Evolutionary conservation across 2,888 invertebrate genomes (phyloP), one percentile per base, ranked within the genome.

Genomic region (Lepidochrysops patricia): DNA sequence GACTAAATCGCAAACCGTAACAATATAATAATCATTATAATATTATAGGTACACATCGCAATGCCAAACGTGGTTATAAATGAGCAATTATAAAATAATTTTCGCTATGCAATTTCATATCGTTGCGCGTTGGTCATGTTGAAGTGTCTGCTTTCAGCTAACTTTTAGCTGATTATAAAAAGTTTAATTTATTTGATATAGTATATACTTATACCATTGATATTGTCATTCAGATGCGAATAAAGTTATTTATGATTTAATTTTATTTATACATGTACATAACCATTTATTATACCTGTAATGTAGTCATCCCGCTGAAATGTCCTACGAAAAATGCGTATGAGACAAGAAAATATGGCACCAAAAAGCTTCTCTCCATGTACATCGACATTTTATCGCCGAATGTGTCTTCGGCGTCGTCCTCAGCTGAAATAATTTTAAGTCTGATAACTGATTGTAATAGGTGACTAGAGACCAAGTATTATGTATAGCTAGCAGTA

Each of bases 291-390:
- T 26, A 58, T 63, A 88, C 89, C 81, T 92, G 92, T 25, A 96
- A 80, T 0, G 94, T 92, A 0, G 93, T 92, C 86, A 93, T 93
- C 0, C 96, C 96, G 34, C 93, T 93, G 70, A 95, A 95, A 70
- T 94, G 92, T 0, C 93, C 92, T 12, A 95, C 89, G 69, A 95
- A 94, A 76, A 95, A 96, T 15, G 91, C 85, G 43, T 91, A 89
- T 9, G 91, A 82, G 0, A 95, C 92, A 23, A 96, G 76, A 2
- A 90, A 73, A 70, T 92, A 95, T 0, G 95, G 95, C 52, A 90
- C 73, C n/a, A 93, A 72, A 72, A 95, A 95, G 29, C 91, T 92
- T 57, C 89, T 87, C 54, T 90, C 90, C 1, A 82, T 75, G 72
- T 92, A 94, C 43, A 72, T 65, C 0, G 76, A 71, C 3, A 80